A percentile compares a stretch with the other conserved stretches of the same genome.
Evolutionary conservation across 2,888 invertebrate species (phyloP).

Genomic region (Apodemia hepburni): DNA sequence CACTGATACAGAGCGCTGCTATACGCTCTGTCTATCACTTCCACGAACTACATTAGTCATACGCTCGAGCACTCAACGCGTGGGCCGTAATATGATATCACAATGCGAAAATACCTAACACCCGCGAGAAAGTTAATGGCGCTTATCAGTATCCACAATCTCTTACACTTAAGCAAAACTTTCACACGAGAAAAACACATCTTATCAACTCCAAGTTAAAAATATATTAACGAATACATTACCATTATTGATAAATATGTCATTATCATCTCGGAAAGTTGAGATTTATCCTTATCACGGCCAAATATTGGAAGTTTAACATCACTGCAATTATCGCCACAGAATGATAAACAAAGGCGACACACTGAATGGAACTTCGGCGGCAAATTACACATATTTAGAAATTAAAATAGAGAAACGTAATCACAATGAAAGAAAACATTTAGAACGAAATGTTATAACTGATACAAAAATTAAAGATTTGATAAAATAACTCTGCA

Average conservation of each 20-base stretch:
- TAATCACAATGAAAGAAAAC: constrained; percentile 74
- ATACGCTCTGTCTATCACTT: constrained; percentile 72
- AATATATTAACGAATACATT: constrained; percentile 61
- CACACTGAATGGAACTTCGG: constrained; percentile 96
- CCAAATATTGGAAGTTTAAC: constrained; percentile 88
- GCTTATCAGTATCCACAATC: constrained; percentile 81
- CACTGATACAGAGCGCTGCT: constrained; percentile 58
- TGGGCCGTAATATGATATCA: constrained; percentile 81
- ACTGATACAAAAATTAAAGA: constrained; percentile 72
- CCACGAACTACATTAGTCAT: constrained; percentile 79
- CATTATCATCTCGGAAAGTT: constrained; percentile 86
- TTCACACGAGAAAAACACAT: constrained; percentile 75
- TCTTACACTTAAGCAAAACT: constrained; percentile 76
- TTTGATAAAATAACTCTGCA: constrained; percentile 76
- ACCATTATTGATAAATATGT: constrained; percentile 90
- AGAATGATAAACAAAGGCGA: constrained; percentile 94
- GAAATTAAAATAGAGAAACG: constrained; percentile 75
- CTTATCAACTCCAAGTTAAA: constrained; percentile 42
- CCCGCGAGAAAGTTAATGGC: constrained; percentile 82
- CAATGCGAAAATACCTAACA: constrained; percentile 81
- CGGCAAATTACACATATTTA: constrained; percentile 95
- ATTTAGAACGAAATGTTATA: constrained; percentile 76
- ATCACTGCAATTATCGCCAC: constrained; percentile 85
- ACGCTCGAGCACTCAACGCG: constrained; percentile 72
- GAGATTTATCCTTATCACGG: constrained; percentile 85